Percentiles rank a stretch among this genome's conserved stretches.
These are phyloP conservation scores for Cheilosia vulpina DNA, from an alignment of 2,888 invertebrate genomes.

Conservation along the genomic window DNA sequence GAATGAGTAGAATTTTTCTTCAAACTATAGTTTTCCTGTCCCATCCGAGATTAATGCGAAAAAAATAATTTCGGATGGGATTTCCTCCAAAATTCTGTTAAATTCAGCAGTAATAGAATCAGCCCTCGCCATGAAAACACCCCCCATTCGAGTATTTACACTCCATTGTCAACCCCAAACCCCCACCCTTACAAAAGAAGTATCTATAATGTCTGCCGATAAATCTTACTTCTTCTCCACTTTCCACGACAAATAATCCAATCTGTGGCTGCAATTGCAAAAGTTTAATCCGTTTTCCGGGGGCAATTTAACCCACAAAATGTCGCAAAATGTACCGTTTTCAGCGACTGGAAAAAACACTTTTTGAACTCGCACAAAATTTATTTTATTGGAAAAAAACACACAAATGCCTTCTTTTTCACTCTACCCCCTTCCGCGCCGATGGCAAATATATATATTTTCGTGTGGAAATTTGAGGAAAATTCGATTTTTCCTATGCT, in stretches of 20 bases:
- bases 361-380: slow-evolving; percentile 44
- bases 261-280: slow-evolving; percentile 11
- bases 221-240: slow-evolving; percentile 63
- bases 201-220: slow-evolving; percentile 39
- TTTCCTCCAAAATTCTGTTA: no score
- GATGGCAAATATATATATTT: slow-evolving; percentile 53
- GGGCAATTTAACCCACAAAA: slow-evolving; percentile 32
- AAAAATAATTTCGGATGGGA: background rate
- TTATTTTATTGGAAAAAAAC: slow-evolving; percentile 12
- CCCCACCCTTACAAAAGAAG: background rate
- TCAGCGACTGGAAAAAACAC: slow-evolving; percentile 43
- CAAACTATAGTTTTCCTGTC: slow-evolving; percentile 24
- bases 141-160: slow-evolving; percentile 6
- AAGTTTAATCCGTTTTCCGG: slow-evolving; percentile 38
- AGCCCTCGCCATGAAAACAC: background rate
- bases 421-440: slow-evolving; percentile 50
- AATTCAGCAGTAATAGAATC: background rate
- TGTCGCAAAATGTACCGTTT: slow-evolving; percentile 25
- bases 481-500: slow-evolving; percentile 63
- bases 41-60: no score
- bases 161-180: no score
- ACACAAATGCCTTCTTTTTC: slow-evolving; percentile 30
- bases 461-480: slow-evolving; percentile 47
- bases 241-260: slow-evolving; percentile 33
- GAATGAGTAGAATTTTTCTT: slow-evolving; percentile 66